Evolutionary conservation across 1,140 invertebrate species (phyloP), one percentile per base, ranked within the genome.

Genomic region (Goniozus legneri): DNA sequence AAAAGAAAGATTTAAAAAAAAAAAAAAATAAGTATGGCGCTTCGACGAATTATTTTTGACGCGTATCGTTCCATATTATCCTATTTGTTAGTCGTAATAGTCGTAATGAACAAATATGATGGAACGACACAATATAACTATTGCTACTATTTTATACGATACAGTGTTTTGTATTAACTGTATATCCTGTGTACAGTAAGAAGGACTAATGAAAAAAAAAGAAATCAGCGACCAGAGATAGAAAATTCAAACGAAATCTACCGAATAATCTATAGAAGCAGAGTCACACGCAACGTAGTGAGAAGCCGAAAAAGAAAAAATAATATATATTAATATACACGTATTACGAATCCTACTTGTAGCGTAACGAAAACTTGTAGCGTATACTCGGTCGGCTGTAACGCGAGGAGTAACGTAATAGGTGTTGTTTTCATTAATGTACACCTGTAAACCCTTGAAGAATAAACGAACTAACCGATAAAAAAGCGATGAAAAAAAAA

Each of bases 141-240:
- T 44, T 57, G 54, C 56, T 60, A 67, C 62, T 65, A 66, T 69
- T 69, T 69, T 69, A 60, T 69, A 69, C 67, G 57, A 69, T 65
- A 67, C 47, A 53, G 63, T 67, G 64, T 69, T 69, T 69, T 66
- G 56, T 69, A 67, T 6, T 66, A 67, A 65, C 64, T 64, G 55
- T 61, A 30, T 27, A 27, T 27, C 4, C 10, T 27, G 10, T 10
- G 24, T 27, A 27, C 24, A 27, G 10, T n/a, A n/a, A n/a, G n/a
- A n/a, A n/a, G n/a, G n/a, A n/a, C n/a, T n/a, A n/a, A n/a, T n/a
- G n/a, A n/a, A n/a, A n/a, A n/a, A n/a, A n/a, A n/a, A n/a, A n/a
- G n/a, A n/a, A n/a, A n/a, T n/a, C n/a, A n/a, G n/a, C n/a, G n/a
- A n/a, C n/a, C n/a, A n/a, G n/a, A n/a, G n/a, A n/a, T n/a, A n/a